These are phyloP conservation scores for Zygogramma bicolorata DNA, from an alignment of 2,888 invertebrate genomes.

Conservation along the genomic window DNA sequence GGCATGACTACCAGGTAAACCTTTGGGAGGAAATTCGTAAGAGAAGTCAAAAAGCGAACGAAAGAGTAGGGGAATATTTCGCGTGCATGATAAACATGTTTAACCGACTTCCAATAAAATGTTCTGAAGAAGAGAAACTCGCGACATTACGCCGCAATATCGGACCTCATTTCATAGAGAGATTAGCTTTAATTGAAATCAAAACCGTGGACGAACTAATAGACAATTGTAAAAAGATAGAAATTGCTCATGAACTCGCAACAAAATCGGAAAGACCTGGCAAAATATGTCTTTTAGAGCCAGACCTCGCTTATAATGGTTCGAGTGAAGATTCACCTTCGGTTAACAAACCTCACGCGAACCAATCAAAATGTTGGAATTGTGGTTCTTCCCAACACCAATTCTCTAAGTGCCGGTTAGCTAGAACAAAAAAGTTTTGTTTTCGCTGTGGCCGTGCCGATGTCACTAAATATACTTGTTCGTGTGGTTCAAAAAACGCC, in stretches of 20 bases:
- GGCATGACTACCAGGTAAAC: slow-evolving; percentile 6
- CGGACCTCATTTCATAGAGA: slow-evolving; percentile 10
- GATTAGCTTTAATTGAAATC: neutral
- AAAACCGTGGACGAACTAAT: neutral
- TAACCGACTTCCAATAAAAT: neutral
- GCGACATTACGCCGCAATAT: neutral
- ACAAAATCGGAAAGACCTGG: neutral
- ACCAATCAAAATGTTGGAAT: slow-evolving; percentile 2
- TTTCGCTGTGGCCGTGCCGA: slow-evolving; percentile 27
- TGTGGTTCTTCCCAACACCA: slow-evolving; percentile 2
- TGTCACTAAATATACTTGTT: slow-evolving; percentile 30
- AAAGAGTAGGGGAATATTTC: slow-evolving; percentile 6
- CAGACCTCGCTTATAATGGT: neutral
- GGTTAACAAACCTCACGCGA: neutral
- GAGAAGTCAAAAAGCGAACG: neutral
- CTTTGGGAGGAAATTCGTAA: slow-evolving; percentile 6
- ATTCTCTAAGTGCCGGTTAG: neutral
- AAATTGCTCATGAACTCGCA: neutral
- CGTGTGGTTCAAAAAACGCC: slow-evolving; percentile 17
- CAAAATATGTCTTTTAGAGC: slow-evolving; percentile 1
- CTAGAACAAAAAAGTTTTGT: slow-evolving; percentile 15
- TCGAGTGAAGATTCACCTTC: neutral
- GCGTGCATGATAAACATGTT: slow-evolving; percentile 15
- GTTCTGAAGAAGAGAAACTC: neutral
- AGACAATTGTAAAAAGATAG: neutral